Base-by-base conservation (phyloP, 2,888 invertebrate genomes). In the Trichopoda pennipes region DNA sequence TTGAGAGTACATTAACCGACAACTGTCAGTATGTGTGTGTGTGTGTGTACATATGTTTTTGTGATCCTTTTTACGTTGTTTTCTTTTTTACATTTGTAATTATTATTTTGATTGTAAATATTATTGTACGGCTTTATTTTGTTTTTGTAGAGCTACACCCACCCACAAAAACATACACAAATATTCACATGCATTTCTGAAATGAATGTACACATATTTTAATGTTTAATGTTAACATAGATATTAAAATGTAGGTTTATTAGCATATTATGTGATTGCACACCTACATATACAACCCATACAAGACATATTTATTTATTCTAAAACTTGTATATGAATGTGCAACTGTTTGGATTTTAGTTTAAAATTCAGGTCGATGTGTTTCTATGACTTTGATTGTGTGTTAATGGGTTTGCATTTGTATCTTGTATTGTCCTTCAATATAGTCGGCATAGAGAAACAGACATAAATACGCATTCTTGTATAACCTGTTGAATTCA, bases 101-200 rank as follows among this genome's bases (percentile, higher is more conserved):
- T 72, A 79, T 79, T 80, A 69, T 80, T 83, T 80, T 72, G 75
- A 73, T 73, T 69, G 73, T 47, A 76, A 74, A 78, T 78, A 55
- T 38, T 77, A 66, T 81, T 77, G 73, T 79, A 75, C 19, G 28
- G 70, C 55, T 74, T 66, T 53, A n/a, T n/a, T n/a, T n/a, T 78
- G 60, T 69, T 70, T 74, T 82, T 66, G 75, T 53, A 44, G 64
- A 47, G 61, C 1, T 16, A 66, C 21, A 14, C 9, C 2, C 23
- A 19, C 47, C 35, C 17, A 68, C 10, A n/a, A n/a, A 53, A 10
- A 49, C 32, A 10, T 17, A 56, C n/a, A 47, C 19, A 8, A 21
- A 63, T 49, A 9, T 44, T 35, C 42, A 49, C n/a, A n/a, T n/a
- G n/a, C n/a, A n/a, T n/a, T n/a, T n/a, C n/a, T n/a, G n/a, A n/a